Conservation (phyloP, 2,888 invertebrate genomes). For the Drosophila pseudotalamancana region DNA sequence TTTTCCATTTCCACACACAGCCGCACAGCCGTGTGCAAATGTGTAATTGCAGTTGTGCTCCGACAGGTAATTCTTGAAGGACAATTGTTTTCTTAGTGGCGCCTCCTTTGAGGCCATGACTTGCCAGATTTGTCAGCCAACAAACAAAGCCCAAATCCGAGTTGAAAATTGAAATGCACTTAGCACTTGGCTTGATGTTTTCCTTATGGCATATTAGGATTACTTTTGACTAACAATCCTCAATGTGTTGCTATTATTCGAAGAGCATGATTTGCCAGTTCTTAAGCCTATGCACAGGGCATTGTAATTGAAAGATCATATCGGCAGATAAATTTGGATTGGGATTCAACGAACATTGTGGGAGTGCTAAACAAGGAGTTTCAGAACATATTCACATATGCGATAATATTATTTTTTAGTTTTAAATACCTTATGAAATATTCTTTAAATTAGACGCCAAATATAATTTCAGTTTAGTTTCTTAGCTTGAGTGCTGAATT, state of each 20-base stretch:
- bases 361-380: too few species aligned
- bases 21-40: constrained; percentile 49
- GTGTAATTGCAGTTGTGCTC: constrained; percentile 63
- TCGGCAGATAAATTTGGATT: background rate
- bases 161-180: constrained; percentile 46
- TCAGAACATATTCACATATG: too few species aligned
- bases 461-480: too few species aligned
- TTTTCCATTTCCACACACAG: constrained; percentile 18
- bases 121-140: constrained; percentile 48
- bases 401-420: too few species aligned
- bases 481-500: too few species aligned
- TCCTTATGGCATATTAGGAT: constrained; percentile 13
- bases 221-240: constrained; percentile 16
- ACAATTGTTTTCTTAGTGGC: constrained; percentile 66
- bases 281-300: background rate
- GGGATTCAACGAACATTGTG: background rate
- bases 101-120: constrained; percentile 50
- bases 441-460: too few species aligned
- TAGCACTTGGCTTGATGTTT: constrained; percentile 4
- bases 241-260: background rate
- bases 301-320: constrained; percentile 5
- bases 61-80: constrained; percentile 30
- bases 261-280: constrained; percentile 30
- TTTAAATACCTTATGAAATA: too few species aligned
- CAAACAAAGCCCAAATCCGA: constrained; percentile 23